phyloP scores from a whole-genome alignment of 2,113 vertebrate genomes.

The Enhydra lutris region DNA sequence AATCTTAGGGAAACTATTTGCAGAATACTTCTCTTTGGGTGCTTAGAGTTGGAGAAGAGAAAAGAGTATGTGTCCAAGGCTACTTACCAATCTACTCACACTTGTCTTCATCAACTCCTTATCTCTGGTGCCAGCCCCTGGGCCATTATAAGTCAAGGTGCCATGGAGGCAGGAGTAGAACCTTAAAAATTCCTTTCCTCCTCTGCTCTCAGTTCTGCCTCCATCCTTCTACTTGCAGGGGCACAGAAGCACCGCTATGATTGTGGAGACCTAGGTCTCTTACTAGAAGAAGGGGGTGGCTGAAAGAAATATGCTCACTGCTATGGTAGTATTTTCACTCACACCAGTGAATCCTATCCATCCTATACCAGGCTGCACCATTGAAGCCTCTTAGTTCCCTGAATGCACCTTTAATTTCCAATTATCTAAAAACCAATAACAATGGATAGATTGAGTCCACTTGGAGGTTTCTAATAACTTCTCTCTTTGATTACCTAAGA shows the following conservation, averaged over 20 bases:
- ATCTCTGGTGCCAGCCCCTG: neutral
- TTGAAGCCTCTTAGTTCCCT: neutral
- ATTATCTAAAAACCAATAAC: neutral
- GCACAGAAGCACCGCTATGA: neutral
- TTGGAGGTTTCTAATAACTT: neutral
- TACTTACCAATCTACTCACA: neutral
- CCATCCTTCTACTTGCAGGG: neutral
- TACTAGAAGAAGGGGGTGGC: neutral
- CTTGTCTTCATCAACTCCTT: neutral
- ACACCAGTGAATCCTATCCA: neutral
- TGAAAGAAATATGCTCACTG: neutral
- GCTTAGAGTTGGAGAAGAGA: neutral
- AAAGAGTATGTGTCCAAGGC: neutral
- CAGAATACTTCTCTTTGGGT: neutral
- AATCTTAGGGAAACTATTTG: neutral
- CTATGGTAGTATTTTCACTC: neutral
- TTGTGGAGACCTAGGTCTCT: neutral
- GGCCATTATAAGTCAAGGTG: neutral
- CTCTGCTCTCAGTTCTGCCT: neutral
- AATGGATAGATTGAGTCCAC: neutral
- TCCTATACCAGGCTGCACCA: neutral
- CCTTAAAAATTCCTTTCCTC: neutral
- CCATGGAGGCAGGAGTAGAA: neutral
- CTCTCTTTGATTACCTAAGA: neutral
- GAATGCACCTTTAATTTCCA: neutral